Evolutionary conservation across 2,888 invertebrate species (phyloP), one percentile per base, ranked within the genome.

Genomic region (Sturmia bella): DNA sequence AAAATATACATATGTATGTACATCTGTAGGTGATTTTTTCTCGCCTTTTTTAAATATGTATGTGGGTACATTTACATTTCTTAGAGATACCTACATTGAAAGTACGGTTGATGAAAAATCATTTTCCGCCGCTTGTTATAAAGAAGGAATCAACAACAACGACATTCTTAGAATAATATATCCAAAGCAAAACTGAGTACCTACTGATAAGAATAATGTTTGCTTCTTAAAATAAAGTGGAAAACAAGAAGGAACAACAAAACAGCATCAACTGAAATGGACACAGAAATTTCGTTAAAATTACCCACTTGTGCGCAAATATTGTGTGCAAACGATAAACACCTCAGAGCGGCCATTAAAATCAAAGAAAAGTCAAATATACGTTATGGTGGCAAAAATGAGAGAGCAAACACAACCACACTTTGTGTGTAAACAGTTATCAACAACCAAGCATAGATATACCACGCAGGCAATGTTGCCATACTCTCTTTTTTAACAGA

Each of bases 331-430:
- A 88, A 89, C 90, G 86, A 90, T 90, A 90, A 90, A 90, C 89
- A 90, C 90, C 90, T 90, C 90, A 90, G 87, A 90, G 89, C 90
- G 90, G 90, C 90, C 90, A 90, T 90, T 90, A 90, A 90, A 90
- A 90, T 89, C 88, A 63, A 82, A 61, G 84, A 83, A 82, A 79
- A 81, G 81, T 83, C 74, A 84, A 83, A 76, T 80, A 77, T 79
- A 76, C 78, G 56, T 80, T 80, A 75, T 76, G 74, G 79, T 74
- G 80, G 73, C 76, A 59, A 76, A 80, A 73, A 66, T 64, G 64
- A 61, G 75, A 83, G 83, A 84, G 78, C 68, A 79, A 57, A 12
- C 37, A 24, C 12, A 41, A 0, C 17, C 15, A 6, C 59, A 39
- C 13, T 27, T 27, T 27, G n/a, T n/a, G n/a, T n/a, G n/a, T n/a